Conservation (phyloP, 2,113 vertebrate species). For the Reinhardtius hippoglossoides region DNA sequence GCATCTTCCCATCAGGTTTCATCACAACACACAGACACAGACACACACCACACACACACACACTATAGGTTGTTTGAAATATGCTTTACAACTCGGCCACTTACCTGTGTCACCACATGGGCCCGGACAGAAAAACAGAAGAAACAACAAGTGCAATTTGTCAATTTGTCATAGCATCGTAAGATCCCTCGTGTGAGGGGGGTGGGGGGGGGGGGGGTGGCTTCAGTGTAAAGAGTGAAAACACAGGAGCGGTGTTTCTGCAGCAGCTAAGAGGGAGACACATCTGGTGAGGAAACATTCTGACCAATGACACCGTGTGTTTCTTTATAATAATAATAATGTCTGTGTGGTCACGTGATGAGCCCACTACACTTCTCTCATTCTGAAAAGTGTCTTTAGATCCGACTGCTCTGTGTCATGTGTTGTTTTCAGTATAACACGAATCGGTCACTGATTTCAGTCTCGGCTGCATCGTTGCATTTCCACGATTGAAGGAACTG, state of each 20-base stretch:
- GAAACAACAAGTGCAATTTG: constrained; percentile 63
- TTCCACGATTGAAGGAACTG: neutral
- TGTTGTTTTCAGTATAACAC: neutral
- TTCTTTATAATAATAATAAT: too few species aligned
- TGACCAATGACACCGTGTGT: too few species aligned
- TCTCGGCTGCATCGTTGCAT: neutral
- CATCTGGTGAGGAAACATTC: constrained; percentile 13
- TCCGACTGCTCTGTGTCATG: neutral
- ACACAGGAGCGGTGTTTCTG: neutral
- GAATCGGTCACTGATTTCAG: neutral
- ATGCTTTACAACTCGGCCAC: constrained; percentile 25
- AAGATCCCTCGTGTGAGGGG: constrained; percentile 23
- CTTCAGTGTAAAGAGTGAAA: neutral
- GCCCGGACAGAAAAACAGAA: constrained; percentile 3
- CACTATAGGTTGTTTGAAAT: neutral
- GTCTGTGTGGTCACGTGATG: too few species aligned
- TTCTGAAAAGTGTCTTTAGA: neutral
- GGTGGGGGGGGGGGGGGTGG: constrained; percentile 34
- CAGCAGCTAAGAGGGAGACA: neutral
- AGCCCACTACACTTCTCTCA: neutral
- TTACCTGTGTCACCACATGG: constrained; percentile 54
- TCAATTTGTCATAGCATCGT: constrained; percentile 71
- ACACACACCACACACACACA: constrained; percentile 8
- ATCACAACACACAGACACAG: constrained; percentile 16
- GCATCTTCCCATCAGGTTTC: constrained; percentile 5